Evolutionary conservation across 2,797 vertebrate species (phyloP).

Genomic region (Pteronotus mesoamericanus): DNA sequence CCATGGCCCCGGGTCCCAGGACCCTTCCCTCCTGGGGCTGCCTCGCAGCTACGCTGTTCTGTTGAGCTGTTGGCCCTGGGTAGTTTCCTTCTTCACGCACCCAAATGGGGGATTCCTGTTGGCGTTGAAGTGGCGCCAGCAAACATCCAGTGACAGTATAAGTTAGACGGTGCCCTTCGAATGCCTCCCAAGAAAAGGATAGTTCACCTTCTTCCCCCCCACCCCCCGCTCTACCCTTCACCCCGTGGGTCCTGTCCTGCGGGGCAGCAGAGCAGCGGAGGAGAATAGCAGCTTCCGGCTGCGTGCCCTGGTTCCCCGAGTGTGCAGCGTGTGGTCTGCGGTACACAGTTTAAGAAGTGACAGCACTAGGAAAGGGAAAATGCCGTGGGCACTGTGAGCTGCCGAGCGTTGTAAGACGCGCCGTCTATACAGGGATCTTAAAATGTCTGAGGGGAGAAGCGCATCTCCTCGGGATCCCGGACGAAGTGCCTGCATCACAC

Average conservation of each 20-base stretch:
- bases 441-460: neutral
- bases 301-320: too few relatives aligned
- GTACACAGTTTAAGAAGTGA: neutral
- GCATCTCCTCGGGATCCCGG: neutral
- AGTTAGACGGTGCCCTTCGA: rapidly evolving
- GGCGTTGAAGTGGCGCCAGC: neutral
- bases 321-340: neutral
- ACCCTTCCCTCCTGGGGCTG: too few relatives aligned
- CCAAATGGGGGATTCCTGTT: neutral
- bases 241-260: neutral
- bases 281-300: rapidly evolving
- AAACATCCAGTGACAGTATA: neutral
- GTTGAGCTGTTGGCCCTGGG: neutral
- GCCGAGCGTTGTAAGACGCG: neutral
- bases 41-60: neutral
- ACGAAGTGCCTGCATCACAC: rapidly evolving
- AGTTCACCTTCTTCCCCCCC: neutral
- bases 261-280: too few relatives aligned
- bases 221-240: neutral
- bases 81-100: neutral
- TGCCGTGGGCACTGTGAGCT: neutral
- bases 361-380: neutral
- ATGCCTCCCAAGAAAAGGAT: neutral
- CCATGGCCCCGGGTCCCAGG: too few relatives aligned
- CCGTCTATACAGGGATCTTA: neutral